Conservation (phyloP, 1,140 invertebrate species). For the Sweltsa coloradensis region DNA sequence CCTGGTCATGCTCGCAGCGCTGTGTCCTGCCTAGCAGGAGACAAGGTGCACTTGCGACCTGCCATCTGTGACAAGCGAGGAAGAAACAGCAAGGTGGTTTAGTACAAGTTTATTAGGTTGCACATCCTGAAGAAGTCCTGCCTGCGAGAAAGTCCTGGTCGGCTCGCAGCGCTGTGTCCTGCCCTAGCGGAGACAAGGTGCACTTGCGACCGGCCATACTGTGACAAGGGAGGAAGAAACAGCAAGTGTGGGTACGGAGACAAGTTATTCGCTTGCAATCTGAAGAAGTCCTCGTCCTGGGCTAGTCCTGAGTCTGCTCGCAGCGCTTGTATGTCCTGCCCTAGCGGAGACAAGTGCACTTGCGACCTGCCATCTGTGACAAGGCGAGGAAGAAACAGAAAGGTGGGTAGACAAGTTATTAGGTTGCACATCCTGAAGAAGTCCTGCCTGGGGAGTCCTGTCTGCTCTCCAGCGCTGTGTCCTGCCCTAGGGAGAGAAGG, state of each 20-base stretch:
- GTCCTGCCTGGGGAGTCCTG: slow-evolving; percentile 86
- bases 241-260: slow-evolving; percentile 76
- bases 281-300: too few relatives aligned
- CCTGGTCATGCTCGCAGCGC: too few relatives aligned
- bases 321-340: too few relatives aligned
- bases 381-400: slow-evolving; percentile 95
- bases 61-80: too few relatives aligned
- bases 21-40: too few relatives aligned
- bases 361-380: slow-evolving; percentile 93
- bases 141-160: slow-evolving; percentile 78
- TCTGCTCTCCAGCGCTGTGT: slow-evolving; percentile 79
- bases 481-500: slow-evolving; percentile 65
- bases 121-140: slow-evolving; percentile 90
- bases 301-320: too few relatives aligned
- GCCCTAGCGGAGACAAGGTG: slow-evolving; percentile 71
- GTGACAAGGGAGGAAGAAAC: slow-evolving; percentile 91
- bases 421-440: slow-evolving; percentile 68
- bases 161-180: slow-evolving; percentile 73
- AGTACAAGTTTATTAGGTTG: too few relatives aligned
- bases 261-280: too few relatives aligned
- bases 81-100: too few relatives aligned
- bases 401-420: slow-evolving; percentile 36
- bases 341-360: slow-evolving; percentile 70
- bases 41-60: too few relatives aligned
- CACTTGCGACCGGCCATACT: slow-evolving; percentile 90